Base-by-base conservation (phyloP, 2,113 vertebrate species). In the Kobus ellipsiprymnus region DNA sequence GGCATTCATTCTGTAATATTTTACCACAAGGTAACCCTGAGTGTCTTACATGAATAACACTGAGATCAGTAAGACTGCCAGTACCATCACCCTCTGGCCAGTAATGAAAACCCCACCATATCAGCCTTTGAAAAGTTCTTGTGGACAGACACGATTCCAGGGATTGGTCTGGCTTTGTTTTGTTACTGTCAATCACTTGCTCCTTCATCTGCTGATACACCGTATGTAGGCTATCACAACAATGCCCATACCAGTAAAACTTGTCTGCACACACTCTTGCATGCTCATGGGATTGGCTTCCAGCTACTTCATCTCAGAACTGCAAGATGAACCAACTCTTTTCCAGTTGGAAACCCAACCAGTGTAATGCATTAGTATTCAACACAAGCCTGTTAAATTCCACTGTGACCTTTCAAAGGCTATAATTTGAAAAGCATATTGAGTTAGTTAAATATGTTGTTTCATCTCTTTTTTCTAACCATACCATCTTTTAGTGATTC, bases 371-470 rank as follows among this genome's bases (percentile, higher is more conserved):
- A 82, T 13, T 60, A 4, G 11, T 64, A 54, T 33, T 74, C 77
- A 81, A 96, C 80, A 92, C n/a, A 21, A 95, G n/a, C 94, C 96
- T 98, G 67, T 91, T 54, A 97, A 98, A 97, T 97, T 98, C 74
- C 60, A 46, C 81, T 84, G 21, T 91, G 46, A 27, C 33, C 93
- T 81, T 97, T 94, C 71, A 91, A 71, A 91, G 64, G 62, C 36
- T 87, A 1, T 85, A 57, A 92, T 97, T 96, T 97, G 52, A 97
- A 89, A 48, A 50, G n/a, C 1, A 2, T 44, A 71, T 5, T 86
- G 86, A 94, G 80, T 60, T 57, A 44, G 33, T 88, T 92, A 90
- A 91, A 67, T 78, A 74, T 23, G 6, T 55, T 54, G 2, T n/a
- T 84, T 78, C 57, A 62, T 29, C 4, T 17, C 0, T 23, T 33